Evolutionary conservation across 2,888 invertebrate species (phyloP), one percentile per base, ranked within the genome.

Genomic region (Agrochola macilenta): DNA sequence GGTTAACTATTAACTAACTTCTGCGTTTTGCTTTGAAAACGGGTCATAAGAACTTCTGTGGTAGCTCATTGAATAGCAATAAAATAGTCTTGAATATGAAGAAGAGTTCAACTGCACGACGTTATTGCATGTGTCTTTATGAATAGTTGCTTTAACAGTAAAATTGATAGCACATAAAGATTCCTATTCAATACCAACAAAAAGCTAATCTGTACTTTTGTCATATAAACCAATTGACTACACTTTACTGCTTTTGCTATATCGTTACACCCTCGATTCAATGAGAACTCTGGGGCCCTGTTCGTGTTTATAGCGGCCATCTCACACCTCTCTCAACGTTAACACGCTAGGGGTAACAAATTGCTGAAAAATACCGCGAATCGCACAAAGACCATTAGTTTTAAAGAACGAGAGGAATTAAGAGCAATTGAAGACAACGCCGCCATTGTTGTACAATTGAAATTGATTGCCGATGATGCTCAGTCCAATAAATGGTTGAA

Each of bases 401-500:
- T 49, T 30, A 61, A 80, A 74, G 69, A 83, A 81, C 70, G 57
- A 76, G 70, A 63, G 73, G 77, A 86, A 87, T 86, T 88, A 88
- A 76, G 74, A 72, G 73, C 79, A 88, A 85, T 88, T 87, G 71
- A 81, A 81, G 66, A 76, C 68, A 84, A 63, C 35, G 74, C 65
- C 52, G 69, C 70, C 63, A 85, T 86, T 84, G 77, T 63, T 69
- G 74, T 61, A 64, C 76, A 82, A 88, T 88, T 87, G 84, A 83
- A 81, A 84, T 86, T 88, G 84, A 85, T 81, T 85, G 80, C 78
- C 65, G 78, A 86, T 85, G 80, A 84, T 82, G 76, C 69, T 73
- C 72, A 74, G 71, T 71, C 71, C 79, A 75, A 76, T 83, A 81
- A 85, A 84, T 76, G 73, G 70, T 39, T 79, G 63, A 43, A 78